These are phyloP conservation scores for Lycophotia porphyrea DNA, from an alignment of 2,888 invertebrate species.

Conservation along the genomic window DNA sequence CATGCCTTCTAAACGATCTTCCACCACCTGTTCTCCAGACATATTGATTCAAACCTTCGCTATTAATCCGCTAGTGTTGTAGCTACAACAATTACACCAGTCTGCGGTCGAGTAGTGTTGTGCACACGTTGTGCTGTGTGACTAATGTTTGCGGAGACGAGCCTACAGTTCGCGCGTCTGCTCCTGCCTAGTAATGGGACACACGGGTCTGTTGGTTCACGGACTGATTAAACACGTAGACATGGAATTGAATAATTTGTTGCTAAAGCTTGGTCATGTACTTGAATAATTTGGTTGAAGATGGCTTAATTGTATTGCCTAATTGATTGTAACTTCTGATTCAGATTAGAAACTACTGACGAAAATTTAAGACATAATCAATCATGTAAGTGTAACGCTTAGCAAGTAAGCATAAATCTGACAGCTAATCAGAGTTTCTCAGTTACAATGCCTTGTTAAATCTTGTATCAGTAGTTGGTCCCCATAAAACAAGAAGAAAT, in stretches of 20 bases:
- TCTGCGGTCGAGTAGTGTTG: constrained; percentile 68
- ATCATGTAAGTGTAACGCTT: too few species aligned
- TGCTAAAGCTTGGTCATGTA: background rate
- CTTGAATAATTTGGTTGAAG: constrained; percentile 19
- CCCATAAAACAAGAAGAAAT: too few species aligned
- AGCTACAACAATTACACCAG: constrained; percentile 61
- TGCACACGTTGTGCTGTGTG: constrained; percentile 63
- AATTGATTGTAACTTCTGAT: too few species aligned
- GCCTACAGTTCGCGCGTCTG: constrained; percentile 73
- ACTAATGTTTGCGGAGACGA: constrained; percentile 77
- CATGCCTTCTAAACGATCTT: background rate
- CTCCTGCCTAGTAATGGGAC: constrained; percentile 62
- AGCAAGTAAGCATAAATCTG: background rate
- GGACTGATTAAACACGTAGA: background rate
- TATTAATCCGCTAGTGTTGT: constrained; percentile 63
- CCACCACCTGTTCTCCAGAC: constrained; percentile 47
- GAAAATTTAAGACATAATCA: background rate
- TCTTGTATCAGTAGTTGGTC: too few species aligned
- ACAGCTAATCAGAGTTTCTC: background rate
- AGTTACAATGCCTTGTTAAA: too few species aligned
- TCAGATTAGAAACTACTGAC: background rate
- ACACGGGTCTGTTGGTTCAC: constrained; percentile 58
- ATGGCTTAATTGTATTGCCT: background rate
- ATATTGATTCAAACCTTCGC: constrained; percentile 56
- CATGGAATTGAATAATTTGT: constrained; percentile 17